Base-by-base conservation (phyloP, 2,888 invertebrate species). In the Calliphora vomitoria region DNA sequence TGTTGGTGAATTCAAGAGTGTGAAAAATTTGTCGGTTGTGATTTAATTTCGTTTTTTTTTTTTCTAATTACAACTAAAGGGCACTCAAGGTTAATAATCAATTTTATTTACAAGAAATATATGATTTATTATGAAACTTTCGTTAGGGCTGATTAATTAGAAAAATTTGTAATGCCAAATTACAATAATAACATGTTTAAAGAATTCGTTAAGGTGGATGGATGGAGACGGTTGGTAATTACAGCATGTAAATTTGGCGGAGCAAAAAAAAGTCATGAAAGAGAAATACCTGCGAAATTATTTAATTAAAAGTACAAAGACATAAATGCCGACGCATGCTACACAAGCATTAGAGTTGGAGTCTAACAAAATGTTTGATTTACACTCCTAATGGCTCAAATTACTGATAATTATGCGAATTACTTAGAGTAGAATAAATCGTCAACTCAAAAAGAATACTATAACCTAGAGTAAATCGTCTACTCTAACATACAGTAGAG, bases 11-110 rank as follows among this genome's bases (percentile, higher is more conserved):
- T 58, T 66, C 10, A 47, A 66, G 4, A 66, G 82, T 66, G 82
- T 66, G 44, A 82, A 74, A 31, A 58, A 64, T 47, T 47, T 53
- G 11, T 41, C 13, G 15, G 5, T 69, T 69, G 69, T 64, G 50
- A 71, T 47, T 75, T 80, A 44, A 74, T 74, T 58, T 82, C n/a
- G 5, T 53, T 79, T 25, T 25, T 25, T 25, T 25, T 25, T 25
- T 62, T 15, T 38, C 38, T 13, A 38, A 41, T 38, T 38, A 31
- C 55, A 31, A 58, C 44, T 50, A 50, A 50, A 72, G 81, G 81
- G 55, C 62, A 53, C 35, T 74, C 74, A 82, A 82, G 81, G 81
- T 82, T 75, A 76, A 18, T 53, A 50, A 62, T 62, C 25, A 69
- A 82, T 74, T 53, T 53, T 53, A 44, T 44, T 44, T 44, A 11